These are phyloP conservation scores for Chaenodraco wilsoni DNA, from an alignment of 2,797 vertebrate species.

Conservation along the genomic window DNA sequence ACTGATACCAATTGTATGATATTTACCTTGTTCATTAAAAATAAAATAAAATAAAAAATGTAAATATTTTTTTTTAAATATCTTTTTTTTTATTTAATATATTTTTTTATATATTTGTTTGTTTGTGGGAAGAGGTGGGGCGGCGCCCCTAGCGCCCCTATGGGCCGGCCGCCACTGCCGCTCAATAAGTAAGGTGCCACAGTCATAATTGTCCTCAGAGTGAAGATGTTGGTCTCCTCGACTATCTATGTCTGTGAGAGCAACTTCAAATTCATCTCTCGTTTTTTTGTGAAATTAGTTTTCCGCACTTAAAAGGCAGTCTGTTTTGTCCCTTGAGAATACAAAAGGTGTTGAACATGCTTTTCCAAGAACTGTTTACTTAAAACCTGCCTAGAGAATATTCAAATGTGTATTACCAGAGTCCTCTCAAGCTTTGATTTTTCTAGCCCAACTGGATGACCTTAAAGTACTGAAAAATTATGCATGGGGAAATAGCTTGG, in stretches of 20 bases:
- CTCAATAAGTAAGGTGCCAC: slow-evolving; percentile 41
- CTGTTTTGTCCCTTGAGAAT: slow-evolving; percentile 13
- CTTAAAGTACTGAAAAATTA: slow-evolving; percentile 61
- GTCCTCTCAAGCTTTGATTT: slow-evolving; percentile 51
- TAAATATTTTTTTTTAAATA: no score
- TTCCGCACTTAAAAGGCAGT: slow-evolving; percentile 19
- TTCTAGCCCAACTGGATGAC: slow-evolving; percentile 46
- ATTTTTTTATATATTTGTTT: no score
- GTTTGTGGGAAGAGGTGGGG: no score
- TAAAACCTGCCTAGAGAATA: slow-evolving; percentile 29
- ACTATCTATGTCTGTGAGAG: slow-evolving; percentile 10
- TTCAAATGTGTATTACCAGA: slow-evolving; percentile 46
- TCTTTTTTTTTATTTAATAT: no score
- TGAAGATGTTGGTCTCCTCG: not conserved
- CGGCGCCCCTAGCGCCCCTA: no score
- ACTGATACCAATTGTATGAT: no score
- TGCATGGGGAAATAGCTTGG: slow-evolving; percentile 53
- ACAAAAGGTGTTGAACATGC: slow-evolving; percentile 15
- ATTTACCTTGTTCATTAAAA: no score
- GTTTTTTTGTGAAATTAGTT: slow-evolving; percentile 22
- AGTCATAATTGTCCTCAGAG: slow-evolving; percentile 26
- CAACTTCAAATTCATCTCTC: slow-evolving; percentile 17
- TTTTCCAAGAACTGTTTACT: slow-evolving; percentile 49
- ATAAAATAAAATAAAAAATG: no score
- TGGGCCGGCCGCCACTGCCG: not conserved